phyloP scores from a whole-genome alignment of 2,797 vertebrate species.

The Leuciscus waleckii region DNA sequence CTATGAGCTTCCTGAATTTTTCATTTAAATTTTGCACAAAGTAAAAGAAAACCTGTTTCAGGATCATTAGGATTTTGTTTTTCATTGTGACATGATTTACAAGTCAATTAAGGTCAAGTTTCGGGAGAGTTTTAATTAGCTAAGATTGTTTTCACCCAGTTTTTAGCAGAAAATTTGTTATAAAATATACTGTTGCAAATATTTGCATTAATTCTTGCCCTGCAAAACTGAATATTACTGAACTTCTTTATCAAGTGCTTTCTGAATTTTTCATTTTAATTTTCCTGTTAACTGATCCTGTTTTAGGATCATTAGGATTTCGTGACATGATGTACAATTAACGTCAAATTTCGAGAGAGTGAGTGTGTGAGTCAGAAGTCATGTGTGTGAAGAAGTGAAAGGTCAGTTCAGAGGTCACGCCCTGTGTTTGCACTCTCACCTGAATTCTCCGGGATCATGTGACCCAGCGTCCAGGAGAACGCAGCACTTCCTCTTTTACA shows the following conservation, averaged over 20 bases:
- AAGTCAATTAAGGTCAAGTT: not conserved
- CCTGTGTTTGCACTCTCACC: not conserved
- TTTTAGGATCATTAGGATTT: not conserved
- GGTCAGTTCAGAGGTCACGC: not conserved
- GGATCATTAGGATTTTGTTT: not conserved
- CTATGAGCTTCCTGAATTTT: not conserved
- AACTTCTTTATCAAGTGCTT: not conserved
- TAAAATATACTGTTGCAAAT: too few species aligned
- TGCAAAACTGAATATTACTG: too few species aligned
- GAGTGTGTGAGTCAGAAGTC: not conserved
- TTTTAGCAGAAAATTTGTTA: not conserved
- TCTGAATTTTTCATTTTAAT: not conserved
- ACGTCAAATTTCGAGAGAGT: not conserved
- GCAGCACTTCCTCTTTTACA: constrained; percentile 8
- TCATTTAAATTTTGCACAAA: too few species aligned
- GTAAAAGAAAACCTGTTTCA: not conserved
- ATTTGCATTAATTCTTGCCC: too few species aligned
- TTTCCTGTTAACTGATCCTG: not conserved
- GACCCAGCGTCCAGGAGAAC: not conserved
- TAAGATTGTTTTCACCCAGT: not conserved
- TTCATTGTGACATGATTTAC: too few species aligned
- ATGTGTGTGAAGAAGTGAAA: not conserved
- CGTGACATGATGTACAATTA: not conserved
- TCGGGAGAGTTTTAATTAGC: not conserved
- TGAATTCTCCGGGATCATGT: not conserved